These are phyloP conservation scores for Agrotis exclamationis DNA, from an alignment of 2,888 invertebrate genomes.

Conservation along the genomic window DNA sequence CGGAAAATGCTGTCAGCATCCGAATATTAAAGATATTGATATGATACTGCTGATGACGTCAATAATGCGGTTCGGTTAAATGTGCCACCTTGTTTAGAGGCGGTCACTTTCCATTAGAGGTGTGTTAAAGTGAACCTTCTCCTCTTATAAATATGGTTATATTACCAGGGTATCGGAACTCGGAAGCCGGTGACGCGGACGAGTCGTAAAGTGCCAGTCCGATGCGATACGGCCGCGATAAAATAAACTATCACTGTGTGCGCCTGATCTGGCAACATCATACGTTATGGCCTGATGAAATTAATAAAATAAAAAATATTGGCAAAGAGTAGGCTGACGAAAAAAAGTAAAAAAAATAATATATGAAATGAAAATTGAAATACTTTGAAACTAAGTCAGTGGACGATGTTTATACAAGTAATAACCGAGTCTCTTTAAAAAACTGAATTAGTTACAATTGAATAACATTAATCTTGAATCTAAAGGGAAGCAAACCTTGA, in stretches of 20 bases:
- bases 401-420: not conserved
- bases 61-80: no score
- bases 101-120: no score
- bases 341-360: not conserved
- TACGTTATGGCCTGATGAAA: slow-evolving; percentile 26
- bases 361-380: not conserved
- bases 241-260: slow-evolving; percentile 59
- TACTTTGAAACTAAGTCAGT: not conserved
- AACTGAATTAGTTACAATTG: no score
- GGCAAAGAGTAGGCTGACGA: no score
- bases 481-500: no score
- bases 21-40: no score
- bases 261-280: slow-evolving; percentile 40
- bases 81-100: no score
- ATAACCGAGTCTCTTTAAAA: no score
- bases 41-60: no score
- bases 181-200: slow-evolving; percentile 49
- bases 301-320: slow-evolving; percentile 43
- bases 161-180: slow-evolving; percentile 39
- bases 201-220: slow-evolving; percentile 56
- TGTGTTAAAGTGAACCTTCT: slow-evolving; percentile 22
- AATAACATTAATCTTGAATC: no score
- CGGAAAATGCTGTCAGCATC: no score
- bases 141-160: not conserved
- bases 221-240: slow-evolving; percentile 58